phyloP scores from a whole-genome alignment of 2,888 invertebrate species.

The Odontothrips loti region DNA sequence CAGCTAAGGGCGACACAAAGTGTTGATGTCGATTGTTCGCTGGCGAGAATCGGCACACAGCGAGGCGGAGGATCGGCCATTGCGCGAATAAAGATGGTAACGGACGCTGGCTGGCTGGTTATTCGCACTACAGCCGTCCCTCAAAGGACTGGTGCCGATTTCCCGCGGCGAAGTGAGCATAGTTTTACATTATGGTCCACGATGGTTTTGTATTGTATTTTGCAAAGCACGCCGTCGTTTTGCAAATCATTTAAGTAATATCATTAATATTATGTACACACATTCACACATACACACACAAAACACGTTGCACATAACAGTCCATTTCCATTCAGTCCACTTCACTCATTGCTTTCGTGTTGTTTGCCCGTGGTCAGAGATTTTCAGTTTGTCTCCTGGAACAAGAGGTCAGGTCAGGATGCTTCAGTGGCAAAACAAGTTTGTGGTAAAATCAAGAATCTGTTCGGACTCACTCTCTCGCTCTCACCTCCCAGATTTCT shows the following conservation, averaged over 20 bases:
- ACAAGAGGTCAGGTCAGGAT: background rate
- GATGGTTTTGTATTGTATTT: background rate
- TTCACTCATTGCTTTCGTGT: constrained; percentile 19
- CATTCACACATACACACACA: constrained; percentile 16
- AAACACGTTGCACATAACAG: background rate
- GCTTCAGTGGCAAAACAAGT: no score
- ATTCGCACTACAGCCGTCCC: background rate
- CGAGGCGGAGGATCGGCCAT: background rate
- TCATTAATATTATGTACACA: background rate
- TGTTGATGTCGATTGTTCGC: background rate
- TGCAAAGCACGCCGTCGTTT: constrained; percentile 22
- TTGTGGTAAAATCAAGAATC: no score
- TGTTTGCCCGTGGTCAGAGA: constrained; percentile 13
- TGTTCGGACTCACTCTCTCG: no score
- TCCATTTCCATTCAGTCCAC: constrained; percentile 17
- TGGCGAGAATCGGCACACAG: background rate
- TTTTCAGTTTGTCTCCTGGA: background rate
- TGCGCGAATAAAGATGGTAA: background rate
- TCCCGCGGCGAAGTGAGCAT: constrained; percentile 7
- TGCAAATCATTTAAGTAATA: background rate
- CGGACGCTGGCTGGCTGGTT: constrained; percentile 20
- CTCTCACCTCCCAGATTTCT: background rate
- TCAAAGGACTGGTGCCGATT: background rate
- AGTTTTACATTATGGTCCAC: background rate
- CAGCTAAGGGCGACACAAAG: background rate